Base-by-base conservation (phyloP, 2,113 vertebrate genomes). In the Pygathrix nemaeus region DNA sequence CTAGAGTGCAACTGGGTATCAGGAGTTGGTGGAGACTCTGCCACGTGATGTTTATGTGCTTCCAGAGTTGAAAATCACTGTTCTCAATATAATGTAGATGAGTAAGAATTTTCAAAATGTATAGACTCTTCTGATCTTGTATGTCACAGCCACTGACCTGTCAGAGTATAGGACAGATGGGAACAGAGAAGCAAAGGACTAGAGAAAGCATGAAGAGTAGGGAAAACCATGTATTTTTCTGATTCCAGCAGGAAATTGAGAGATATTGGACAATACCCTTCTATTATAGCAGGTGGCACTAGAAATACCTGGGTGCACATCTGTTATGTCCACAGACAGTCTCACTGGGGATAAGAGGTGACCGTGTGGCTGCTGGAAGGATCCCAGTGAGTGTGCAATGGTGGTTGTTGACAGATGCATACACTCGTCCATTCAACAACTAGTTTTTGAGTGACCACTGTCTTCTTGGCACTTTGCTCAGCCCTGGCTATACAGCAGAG, bases 1-100 rank as follows among this genome's bases (percentile, higher is more conserved):
- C 20, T n/a, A 2, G 11, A 35, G 27, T 25, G 0, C 8, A 55
- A 5, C 64, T 9, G 8, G 2, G 6, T 43, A 21, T 66, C 35
- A 20, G 25, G 20, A 14, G 7, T 20, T 23, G 45, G 38, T 52
- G 2, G 55, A 79, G 43, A 27, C 43, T 72, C 43, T 18, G 8
- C 21, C 32, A 30, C 8, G 23, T 23, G 35, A 45, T 48, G 40
- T 52, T 20, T 55, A 35, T 12, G 14, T 14, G 21, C 14, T 35
- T 61, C 21, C 40, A 16, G 21, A 55, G 7, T 17, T 32, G n/a
- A 92, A 85, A 82, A 61, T 52, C 48, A 32, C 70, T 8, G 0
- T 30, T 79, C 68, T 68, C 23, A 38, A 95, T 50, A n/a, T 18
- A 79, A 55, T 55, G 83, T 9, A 27, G 32, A n/a, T 48, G n/a